A percentile compares a stretch with the other conserved stretches of the same genome.
These are phyloP conservation scores for Metacarcinus magister DNA, from an alignment of 2,888 invertebrate species.

Conservation along the genomic window DNA sequence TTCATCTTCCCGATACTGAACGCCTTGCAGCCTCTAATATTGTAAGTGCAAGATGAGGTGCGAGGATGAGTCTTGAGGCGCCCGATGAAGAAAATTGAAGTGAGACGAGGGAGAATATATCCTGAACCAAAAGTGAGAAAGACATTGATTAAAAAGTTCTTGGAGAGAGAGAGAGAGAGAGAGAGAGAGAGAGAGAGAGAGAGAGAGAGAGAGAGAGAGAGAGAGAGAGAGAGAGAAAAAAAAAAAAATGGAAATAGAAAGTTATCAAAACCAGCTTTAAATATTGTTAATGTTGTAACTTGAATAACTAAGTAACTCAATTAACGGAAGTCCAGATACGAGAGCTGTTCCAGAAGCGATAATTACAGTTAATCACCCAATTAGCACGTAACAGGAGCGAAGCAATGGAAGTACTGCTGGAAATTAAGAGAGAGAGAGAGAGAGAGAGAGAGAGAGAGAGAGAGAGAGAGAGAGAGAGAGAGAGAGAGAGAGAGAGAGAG, in stretches of 20 bases:
- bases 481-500: conserved; percentile 15
- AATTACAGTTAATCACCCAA: too few relatives aligned
- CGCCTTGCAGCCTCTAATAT: not conserved
- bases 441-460: conserved; percentile 6
- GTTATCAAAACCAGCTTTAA: too few relatives aligned
- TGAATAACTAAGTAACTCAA: too few relatives aligned
- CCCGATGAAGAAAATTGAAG: not conserved
- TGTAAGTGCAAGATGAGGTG: not conserved
- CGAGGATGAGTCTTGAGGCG: not conserved
- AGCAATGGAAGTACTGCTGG: too few relatives aligned
- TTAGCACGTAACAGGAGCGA: too few relatives aligned
- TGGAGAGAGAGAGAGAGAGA: not conserved
- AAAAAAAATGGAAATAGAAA: too few relatives aligned
- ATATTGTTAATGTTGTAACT: too few relatives aligned
- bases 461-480: conserved; percentile 3
- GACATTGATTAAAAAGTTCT: not conserved
- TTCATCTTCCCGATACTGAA: not conserved
- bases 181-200: conserved; percentile 14
- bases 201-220: conserved; percentile 26
- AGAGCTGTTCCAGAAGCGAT: too few relatives aligned
- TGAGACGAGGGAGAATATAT: not conserved
- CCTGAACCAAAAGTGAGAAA: not conserved
- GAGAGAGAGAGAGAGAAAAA: not conserved
- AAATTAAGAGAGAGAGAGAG: too few relatives aligned
- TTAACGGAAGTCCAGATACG: too few relatives aligned